Evolutionary conservation across 2,113 vertebrate species (phyloP).

Genomic region (Natator depressus): DNA sequence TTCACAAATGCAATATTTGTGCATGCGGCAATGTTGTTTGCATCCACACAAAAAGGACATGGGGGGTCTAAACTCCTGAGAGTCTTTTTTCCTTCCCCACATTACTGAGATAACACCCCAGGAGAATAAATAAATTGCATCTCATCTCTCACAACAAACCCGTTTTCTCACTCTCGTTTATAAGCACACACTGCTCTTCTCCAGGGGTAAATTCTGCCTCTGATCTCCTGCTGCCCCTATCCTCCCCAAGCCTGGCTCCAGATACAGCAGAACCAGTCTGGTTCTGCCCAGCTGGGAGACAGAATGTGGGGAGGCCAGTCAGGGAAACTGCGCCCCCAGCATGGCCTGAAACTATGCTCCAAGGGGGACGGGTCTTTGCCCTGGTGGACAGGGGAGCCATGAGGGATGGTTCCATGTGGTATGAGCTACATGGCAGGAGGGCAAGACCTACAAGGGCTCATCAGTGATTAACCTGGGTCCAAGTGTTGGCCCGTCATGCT

Average conservation of each 20-base stretch:
- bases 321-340: not conserved
- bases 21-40: accelerated
- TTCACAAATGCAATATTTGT: not conserved
- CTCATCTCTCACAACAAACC: not conserved
- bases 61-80: not conserved
- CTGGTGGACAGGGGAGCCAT: not conserved
- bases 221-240: not conserved
- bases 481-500: not conserved
- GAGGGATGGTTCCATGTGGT: not conserved
- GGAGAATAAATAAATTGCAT: not conserved
- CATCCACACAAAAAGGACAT: not conserved
- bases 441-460: not conserved
- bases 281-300: not conserved
- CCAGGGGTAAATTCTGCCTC: not conserved
- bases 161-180: not conserved
- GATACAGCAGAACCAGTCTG: not conserved
- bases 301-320: not conserved
- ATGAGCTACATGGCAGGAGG: not conserved
- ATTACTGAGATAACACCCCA: not conserved
- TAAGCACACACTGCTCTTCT: not conserved
- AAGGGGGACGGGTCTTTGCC: not conserved
- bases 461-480: not conserved
- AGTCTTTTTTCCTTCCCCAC: not conserved
- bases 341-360: not conserved
- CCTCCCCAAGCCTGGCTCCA: not conserved